These are phyloP conservation scores for Allacma fusca DNA, from an alignment of 2,888 invertebrate species.

Conservation along the genomic window DNA sequence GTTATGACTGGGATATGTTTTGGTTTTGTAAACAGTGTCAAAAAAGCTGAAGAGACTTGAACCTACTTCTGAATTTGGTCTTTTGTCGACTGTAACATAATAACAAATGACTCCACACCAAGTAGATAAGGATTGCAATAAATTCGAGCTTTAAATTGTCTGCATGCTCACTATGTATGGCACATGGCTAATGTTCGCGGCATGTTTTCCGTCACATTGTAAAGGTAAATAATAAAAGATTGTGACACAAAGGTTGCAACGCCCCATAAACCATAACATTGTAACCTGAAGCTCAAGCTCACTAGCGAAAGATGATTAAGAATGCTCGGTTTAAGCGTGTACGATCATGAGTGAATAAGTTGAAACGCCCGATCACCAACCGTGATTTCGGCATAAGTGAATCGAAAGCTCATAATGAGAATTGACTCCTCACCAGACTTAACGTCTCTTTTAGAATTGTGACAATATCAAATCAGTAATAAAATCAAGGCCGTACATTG, in stretches of 20 bases:
- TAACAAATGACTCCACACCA: too few relatives aligned
- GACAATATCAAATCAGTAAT: neutral
- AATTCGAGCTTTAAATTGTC: neutral
- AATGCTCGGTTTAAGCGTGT: neutral
- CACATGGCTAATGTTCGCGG: neutral
- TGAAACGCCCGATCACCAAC: constrained; percentile 16
- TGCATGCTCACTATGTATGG: neutral
- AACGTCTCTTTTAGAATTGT: neutral
- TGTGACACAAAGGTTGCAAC: neutral
- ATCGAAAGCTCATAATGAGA: neutral
- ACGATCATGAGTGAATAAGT: neutral
- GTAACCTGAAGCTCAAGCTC: neutral
- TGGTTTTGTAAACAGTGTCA: too few relatives aligned
- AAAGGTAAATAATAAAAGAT: constrained; percentile 8
- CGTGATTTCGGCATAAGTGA: constrained; percentile 6
- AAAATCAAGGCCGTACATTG: neutral
- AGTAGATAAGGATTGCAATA: neutral
- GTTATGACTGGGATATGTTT: too few relatives aligned
- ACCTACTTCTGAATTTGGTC: too few relatives aligned
- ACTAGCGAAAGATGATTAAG: neutral
- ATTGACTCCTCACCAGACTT: neutral
- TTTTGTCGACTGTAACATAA: too few relatives aligned
- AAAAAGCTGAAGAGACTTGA: too few relatives aligned
- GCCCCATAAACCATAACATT: neutral
- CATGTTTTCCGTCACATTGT: constrained; percentile 11